phyloP scores from a whole-genome alignment of 1,140 invertebrate species.

The Hesperophylax magnus region DNA sequence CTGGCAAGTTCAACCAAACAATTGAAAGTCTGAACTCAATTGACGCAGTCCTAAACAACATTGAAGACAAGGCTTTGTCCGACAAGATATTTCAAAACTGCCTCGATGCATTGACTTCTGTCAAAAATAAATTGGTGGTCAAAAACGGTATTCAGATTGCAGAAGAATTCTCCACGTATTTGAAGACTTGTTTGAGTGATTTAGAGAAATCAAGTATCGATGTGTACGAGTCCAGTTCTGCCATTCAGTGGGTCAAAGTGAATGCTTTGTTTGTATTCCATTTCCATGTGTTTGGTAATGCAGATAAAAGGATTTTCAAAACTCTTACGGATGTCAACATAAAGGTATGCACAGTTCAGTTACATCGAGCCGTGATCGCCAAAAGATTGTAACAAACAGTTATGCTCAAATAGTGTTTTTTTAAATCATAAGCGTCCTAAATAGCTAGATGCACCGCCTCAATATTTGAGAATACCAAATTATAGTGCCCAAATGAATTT shows the following conservation, averaged over 20 bases:
- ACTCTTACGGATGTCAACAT: conserved; percentile 81
- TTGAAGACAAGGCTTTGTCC: conserved; percentile 72
- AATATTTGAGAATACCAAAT: too few relatives aligned
- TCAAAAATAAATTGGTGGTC: conserved; percentile 72
- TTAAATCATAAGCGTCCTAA: too few relatives aligned
- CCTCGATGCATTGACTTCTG: conserved; percentile 77
- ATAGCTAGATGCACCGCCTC: too few relatives aligned
- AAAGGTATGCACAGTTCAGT: conserved; percentile 70
- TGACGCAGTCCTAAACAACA: conserved; percentile 76
- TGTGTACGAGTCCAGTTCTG: conserved; percentile 71
- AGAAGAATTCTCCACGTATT: conserved; percentile 81
- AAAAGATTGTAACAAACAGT: too few relatives aligned
- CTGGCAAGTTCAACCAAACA: conserved; percentile 73
- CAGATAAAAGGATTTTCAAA: conserved; percentile 86
- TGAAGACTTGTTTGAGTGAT: conserved; percentile 76
- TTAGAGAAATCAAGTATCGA: conserved; percentile 75
- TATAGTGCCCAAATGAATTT: too few relatives aligned
- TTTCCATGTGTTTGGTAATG: conserved; percentile 81
- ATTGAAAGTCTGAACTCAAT: conserved; percentile 74
- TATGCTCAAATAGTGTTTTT: too few relatives aligned
- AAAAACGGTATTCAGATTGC: conserved; percentile 77
- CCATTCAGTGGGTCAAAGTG: conserved; percentile 79
- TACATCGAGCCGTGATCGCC: too few relatives aligned
- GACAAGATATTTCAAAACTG: conserved; percentile 68
- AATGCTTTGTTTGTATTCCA: conserved; percentile 82